Evolutionary conservation across 1,140 invertebrate genomes (phyloP).

Genomic region (Drosophila biarmipes): DNA sequence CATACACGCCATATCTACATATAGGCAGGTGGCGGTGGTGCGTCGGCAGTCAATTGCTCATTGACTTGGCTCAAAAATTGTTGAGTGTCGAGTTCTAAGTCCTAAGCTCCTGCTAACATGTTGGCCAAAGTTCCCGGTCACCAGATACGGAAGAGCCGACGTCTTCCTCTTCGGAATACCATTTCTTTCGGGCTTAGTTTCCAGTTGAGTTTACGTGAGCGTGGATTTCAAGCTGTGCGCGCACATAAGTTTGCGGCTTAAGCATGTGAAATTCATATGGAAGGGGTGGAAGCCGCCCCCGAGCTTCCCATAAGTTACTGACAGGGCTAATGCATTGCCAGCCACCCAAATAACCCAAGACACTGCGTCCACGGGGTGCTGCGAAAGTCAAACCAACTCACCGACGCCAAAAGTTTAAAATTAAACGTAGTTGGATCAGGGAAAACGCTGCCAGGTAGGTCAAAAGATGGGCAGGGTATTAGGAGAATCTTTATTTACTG

Average conservation of each 20-base stretch:
- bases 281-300: conserved; percentile 15
- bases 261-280: conserved; percentile 81
- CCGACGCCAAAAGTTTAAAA: conserved; percentile 72
- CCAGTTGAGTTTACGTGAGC: conserved; percentile 77
- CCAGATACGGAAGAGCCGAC: conserved; percentile 15
- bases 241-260: conserved; percentile 80
- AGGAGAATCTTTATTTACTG: background rate
- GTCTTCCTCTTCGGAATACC: conserved; percentile 11
- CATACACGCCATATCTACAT: conserved; percentile 11
- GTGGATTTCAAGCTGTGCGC: conserved; percentile 79
- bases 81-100: conserved; percentile 32
- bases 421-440: conserved; percentile 65
- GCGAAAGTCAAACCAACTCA: conserved; percentile 56
- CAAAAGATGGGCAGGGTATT: background rate
- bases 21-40: conserved; percentile 2
- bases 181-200: conserved; percentile 62
- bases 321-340: conserved; percentile 71
- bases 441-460: background rate
- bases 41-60: conserved; percentile 73
- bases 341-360: conserved; percentile 60
- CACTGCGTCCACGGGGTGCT: conserved; percentile 27
- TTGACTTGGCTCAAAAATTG: conserved; percentile 67
- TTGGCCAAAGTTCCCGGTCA: conserved; percentile 19
- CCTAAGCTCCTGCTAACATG: conserved; percentile 64
- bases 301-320: conserved; percentile 58